phyloP scores from a whole-genome alignment of 2,888 invertebrate genomes.

The Ormyrus rosae region DNA sequence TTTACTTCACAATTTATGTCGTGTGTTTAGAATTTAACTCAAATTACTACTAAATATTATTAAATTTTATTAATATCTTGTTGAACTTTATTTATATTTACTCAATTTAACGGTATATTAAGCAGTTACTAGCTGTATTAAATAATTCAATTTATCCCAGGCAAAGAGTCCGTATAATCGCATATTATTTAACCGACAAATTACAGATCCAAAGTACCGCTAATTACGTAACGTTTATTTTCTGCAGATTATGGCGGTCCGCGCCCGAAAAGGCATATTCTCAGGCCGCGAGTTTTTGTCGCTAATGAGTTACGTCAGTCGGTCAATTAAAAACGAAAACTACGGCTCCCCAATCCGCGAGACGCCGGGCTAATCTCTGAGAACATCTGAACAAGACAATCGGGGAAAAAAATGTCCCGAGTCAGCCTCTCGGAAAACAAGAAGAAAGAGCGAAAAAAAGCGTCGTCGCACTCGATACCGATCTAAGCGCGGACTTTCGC shows the following conservation, averaged over 20 bases:
- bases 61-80: no score
- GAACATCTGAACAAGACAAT: constrained; percentile 39
- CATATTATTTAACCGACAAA: no score
- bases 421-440: not conserved
- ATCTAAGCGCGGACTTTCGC: constrained; percentile 43
- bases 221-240: constrained; percentile 17
- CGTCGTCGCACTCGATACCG: constrained; percentile 18
- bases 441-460: not conserved
- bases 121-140: no score
- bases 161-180: no score
- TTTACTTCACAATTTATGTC: no score
- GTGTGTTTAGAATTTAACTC: no score
- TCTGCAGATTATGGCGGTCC: not conserved
- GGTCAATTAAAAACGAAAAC: constrained; percentile 34
- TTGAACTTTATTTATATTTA: no score
- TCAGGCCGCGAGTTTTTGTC: constrained; percentile 2
- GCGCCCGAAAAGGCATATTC: constrained; percentile 1
- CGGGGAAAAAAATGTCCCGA: constrained; percentile 3
- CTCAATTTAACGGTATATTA: no score
- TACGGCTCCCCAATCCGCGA: not conserved
- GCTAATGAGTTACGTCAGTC: constrained; percentile 43
- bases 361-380: constrained; percentile 28
- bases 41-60: no score
- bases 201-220: not conserved
- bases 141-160: no score